Evolutionary conservation across 2,113 vertebrate species (phyloP).

Genomic region (Psittacula cyanocephala): DNA sequence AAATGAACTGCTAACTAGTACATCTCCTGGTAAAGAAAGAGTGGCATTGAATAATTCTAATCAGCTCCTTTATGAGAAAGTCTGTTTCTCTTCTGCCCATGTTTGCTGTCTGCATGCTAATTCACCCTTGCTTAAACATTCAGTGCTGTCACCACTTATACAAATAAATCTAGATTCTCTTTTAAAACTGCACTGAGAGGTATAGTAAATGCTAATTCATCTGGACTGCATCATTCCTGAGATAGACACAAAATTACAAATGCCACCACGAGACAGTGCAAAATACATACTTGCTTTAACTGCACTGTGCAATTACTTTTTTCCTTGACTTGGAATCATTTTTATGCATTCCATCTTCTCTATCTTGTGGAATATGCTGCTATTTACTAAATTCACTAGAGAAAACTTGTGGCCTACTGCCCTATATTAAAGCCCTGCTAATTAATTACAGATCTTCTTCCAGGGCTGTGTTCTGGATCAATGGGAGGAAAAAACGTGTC

Average conservation of each 20-base stretch:
- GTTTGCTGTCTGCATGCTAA: constrained; percentile 65
- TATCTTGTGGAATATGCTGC: not conserved
- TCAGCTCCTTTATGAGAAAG: constrained; percentile 40
- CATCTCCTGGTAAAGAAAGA: constrained; percentile 35
- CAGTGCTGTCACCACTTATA: not conserved
- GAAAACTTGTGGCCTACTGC: constrained; percentile 24
- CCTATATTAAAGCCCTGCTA: constrained; percentile 32
- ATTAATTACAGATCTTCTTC: constrained; percentile 55
- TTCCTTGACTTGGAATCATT: not conserved
- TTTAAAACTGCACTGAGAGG: not conserved
- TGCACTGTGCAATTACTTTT: not conserved
- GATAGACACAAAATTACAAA: not conserved
- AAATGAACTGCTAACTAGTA: constrained; percentile 53
- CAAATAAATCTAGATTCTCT: not conserved
- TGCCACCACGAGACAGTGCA: not conserved
- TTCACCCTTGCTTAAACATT: constrained; percentile 13
- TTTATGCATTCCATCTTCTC: not conserved
- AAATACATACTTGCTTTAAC: not conserved
- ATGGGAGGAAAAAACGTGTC: not conserved
- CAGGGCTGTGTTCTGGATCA: constrained; percentile 23
- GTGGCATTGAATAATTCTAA: constrained; percentile 29
- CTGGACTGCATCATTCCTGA: not conserved
- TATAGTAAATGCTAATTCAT: not conserved
- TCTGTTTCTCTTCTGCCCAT: constrained; percentile 51
- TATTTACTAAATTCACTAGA: not conserved